Evolutionary conservation across 2,888 invertebrate genomes (phyloP).

Genomic region (Colletes collaris): DNA sequence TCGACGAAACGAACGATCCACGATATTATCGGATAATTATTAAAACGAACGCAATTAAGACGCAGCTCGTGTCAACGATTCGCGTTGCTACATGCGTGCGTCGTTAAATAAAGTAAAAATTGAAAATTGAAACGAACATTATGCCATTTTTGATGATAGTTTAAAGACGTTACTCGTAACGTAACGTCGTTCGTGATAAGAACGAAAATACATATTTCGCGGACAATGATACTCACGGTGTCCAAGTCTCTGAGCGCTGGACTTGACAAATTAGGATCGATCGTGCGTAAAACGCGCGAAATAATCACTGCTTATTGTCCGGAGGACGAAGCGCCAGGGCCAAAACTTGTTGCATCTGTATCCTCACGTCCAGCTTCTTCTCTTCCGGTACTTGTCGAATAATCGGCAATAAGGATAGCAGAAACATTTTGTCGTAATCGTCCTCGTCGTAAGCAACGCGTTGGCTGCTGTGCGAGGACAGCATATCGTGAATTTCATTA

Average conservation of each 20-base stretch:
- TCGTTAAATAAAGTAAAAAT: neutral
- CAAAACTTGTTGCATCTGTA: conserved; percentile 80
- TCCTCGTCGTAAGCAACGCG: conserved; percentile 74
- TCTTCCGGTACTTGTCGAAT: conserved; percentile 78
- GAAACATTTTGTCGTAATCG: conserved; percentile 81
- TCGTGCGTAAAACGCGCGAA: neutral
- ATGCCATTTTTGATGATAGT: neutral
- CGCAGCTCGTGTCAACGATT: neutral
- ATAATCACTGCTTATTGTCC: conserved; percentile 42
- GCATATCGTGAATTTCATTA: conserved; percentile 75
- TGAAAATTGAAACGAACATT: neutral
- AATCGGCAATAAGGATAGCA: conserved; percentile 78
- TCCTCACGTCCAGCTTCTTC: conserved; percentile 78
- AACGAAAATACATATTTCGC: neutral
- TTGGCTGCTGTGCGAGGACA: conserved; percentile 74
- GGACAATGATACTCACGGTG: conserved; percentile 4
- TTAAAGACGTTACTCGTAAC: neutral
- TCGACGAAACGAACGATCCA: conserved; percentile 8
- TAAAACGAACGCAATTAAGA: conserved; percentile 10
- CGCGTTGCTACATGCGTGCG: conserved; percentile 1
- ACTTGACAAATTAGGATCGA: neutral
- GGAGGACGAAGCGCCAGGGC: conserved; percentile 68
- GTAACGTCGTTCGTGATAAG: neutral
- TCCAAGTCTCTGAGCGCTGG: neutral
- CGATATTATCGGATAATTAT: conserved; percentile 20